Conservation (phyloP, 1,140 invertebrate species). For the Caerostris darwini region DNA sequence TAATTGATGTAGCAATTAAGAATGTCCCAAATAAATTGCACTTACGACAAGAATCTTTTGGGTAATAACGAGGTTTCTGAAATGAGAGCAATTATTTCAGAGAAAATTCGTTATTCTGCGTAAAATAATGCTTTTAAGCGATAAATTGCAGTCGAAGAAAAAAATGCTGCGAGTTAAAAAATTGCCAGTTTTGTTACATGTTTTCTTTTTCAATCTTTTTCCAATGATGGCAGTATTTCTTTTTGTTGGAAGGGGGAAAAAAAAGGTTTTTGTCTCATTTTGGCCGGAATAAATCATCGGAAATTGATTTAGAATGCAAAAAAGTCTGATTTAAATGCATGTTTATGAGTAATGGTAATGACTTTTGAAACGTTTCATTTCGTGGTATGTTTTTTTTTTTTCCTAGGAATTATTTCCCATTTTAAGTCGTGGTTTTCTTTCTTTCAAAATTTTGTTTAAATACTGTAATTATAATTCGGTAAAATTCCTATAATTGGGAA, state of each 20-base stretch:
- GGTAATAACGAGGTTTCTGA: constrained; percentile 62
- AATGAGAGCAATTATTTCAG: constrained; percentile 63
- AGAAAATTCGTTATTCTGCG: constrained; percentile 56
- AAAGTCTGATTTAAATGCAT: constrained; percentile 16
- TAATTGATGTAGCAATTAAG: constrained; percentile 67
- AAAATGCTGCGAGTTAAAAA: not conserved
- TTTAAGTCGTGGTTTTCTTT: not conserved
- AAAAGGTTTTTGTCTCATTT: not conserved
- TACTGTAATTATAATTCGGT: too few species aligned
- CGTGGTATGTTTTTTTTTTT: not conserved
- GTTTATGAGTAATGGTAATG: constrained; percentile 50
- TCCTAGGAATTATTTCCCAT: not conserved
- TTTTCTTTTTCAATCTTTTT: not conserved
- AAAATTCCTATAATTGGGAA: too few species aligned
- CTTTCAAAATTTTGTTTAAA: not conserved
- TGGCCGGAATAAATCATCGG: not conserved
- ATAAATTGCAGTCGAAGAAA: constrained; percentile 34
- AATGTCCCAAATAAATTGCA: constrained; percentile 63
- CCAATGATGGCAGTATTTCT: constrained; percentile 3
- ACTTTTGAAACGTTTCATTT: constrained; percentile 54
- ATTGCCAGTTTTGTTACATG: not conserved
- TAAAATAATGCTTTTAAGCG: constrained; percentile 52
- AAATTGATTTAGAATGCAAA: constrained; percentile 9
- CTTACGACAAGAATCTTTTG: constrained; percentile 44
- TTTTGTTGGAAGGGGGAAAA: not conserved